phyloP scores from a whole-genome alignment of 2,797 vertebrate species.

The Rhabdophis nuchalis region DNA sequence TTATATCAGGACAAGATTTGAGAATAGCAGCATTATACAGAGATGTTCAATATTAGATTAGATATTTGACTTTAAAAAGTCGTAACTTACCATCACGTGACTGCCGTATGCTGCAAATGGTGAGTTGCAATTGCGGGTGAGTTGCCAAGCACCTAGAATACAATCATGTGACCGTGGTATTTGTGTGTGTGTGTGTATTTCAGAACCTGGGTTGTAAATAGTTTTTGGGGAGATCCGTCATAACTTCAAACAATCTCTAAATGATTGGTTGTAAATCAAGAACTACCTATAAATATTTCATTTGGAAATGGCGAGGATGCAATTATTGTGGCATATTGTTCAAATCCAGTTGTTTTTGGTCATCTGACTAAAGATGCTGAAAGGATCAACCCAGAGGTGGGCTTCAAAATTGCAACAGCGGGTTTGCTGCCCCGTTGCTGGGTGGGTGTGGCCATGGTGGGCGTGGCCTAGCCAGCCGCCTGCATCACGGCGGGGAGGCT shows the following conservation, averaged over 20 bases:
- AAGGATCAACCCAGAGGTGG: not conserved
- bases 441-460: no score
- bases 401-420: no score
- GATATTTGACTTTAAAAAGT: not conserved
- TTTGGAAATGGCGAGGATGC: not conserved
- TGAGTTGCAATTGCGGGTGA: not conserved
- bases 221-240: no score
- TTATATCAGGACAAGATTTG: not conserved
- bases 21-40: not conserved
- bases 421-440: no score
- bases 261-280: no score
- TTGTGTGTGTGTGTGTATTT: no score
- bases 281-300: not conserved
- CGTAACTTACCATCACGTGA: not conserved
- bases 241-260: no score
- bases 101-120: not conserved
- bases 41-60: not conserved
- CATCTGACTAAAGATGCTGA: not conserved
- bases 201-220: no score
- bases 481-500: no score
- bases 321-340: not conserved
- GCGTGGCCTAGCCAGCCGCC: no score
- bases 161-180: no score
- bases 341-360: not conserved
- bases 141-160: no score